Base-by-base conservation (phyloP, 53 echinoderm and acorn worm species). In the Hippasteria phrygiana region DNA sequence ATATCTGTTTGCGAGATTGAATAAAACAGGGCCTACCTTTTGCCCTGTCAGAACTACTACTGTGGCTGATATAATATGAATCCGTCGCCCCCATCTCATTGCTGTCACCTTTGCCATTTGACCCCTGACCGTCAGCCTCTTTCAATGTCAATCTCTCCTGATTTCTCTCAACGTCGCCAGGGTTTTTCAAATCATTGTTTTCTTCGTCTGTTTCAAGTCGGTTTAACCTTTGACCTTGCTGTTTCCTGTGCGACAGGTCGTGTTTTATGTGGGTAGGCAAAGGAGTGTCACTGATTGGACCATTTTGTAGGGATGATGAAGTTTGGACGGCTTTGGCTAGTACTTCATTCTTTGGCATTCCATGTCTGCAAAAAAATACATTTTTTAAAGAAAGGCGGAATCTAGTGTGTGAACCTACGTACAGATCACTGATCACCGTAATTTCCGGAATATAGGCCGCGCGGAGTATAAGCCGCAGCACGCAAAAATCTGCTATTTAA, bases 331-430 rank as follows among this genome's bases (percentile, higher is more conserved):
- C 90, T 31, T 73, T 69, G 71, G 92, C 91, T 46, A 90, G 77
- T n/a, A 42, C 93, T 78, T 91, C 93, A 78, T 95, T 88, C 32
- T 91, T 95, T 16, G 95, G 93, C 91, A 93, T 93, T 62, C 95
- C 95, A 74, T 95, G 91, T 79, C 94, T 94, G 78, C 27, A 72
- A 78, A 66, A 51, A 1, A 22, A 63, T n/a, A n/a, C n/a, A n/a
- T n/a, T n/a, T n/a, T n/a, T n/a, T n/a, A n/a, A n/a, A n/a, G n/a
- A n/a, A n/a, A n/a, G n/a, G n/a, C n/a, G n/a, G n/a, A n/a, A n/a
- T n/a, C n/a, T n/a, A n/a, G n/a, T n/a, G n/a, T n/a, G n/a, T n/a
- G n/a, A n/a, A n/a, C n/a, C n/a, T n/a, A n/a, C n/a, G n/a, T n/a
- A n/a, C n/a, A n/a, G n/a, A n/a, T n/a, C n/a, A n/a, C n/a, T n/a